Percentiles rank a stretch among this genome's conserved stretches.
phyloP scores from a whole-genome alignment of 1,140 invertebrate genomes.

The Holotrichia oblita region DNA sequence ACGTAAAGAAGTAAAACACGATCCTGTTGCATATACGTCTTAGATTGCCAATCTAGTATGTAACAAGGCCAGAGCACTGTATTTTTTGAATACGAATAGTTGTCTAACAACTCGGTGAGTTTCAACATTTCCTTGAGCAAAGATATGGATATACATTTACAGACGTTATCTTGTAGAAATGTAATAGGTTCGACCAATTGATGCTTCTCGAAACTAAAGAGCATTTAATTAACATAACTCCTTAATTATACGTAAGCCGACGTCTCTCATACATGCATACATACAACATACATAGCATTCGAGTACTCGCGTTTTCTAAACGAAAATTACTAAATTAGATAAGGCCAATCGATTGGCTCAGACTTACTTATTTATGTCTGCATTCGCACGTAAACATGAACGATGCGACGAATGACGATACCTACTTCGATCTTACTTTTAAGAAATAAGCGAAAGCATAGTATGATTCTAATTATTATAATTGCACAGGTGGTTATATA shows the following conservation, averaged over 20 bases:
- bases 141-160: constrained; percentile 32
- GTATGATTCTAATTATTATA: constrained; percentile 34
- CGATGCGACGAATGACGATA: background rate
- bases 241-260: background rate
- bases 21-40: constrained; percentile 23
- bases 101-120: constrained; percentile 26
- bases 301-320: constrained; percentile 20
- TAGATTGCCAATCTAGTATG: constrained; percentile 10
- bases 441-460: constrained; percentile 26
- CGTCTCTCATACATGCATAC: background rate
- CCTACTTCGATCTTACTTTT: background rate
- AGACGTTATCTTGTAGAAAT: constrained; percentile 33
- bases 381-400: constrained; percentile 1
- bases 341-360: constrained; percentile 7
- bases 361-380: background rate
- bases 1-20: constrained; percentile 9
- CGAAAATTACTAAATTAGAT: constrained; percentile 21
- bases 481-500: constrained; percentile 34
- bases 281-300: background rate
- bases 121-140: constrained; percentile 28
- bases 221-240: constrained; percentile 25
- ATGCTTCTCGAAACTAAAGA: constrained; percentile 16
- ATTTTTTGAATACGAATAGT: constrained; percentile 28
- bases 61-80: constrained; percentile 16
- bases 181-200: constrained; percentile 20